Evolutionary conservation across 2,888 invertebrate species (phyloP).

Genomic region (Rhamphomyia laevipes): DNA sequence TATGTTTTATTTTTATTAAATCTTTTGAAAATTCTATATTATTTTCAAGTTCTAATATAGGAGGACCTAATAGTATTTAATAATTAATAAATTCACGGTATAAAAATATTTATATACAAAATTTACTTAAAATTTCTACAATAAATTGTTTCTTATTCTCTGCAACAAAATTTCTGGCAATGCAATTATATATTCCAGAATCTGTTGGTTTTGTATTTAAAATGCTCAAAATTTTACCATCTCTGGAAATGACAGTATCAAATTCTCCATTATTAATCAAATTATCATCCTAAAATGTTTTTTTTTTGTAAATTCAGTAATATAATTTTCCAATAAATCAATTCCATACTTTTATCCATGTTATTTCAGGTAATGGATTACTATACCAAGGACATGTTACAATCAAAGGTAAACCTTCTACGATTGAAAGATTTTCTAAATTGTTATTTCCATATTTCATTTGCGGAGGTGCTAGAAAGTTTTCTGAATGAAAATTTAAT

Average conservation of each 20-base stretch:
- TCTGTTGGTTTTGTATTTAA: slow-evolving; percentile 28
- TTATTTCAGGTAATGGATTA: slow-evolving; percentile 45
- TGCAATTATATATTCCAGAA: slow-evolving; percentile 47
- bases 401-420: slow-evolving; percentile 39
- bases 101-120: too few species aligned
- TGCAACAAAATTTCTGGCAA: slow-evolving; percentile 46
- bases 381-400: slow-evolving; percentile 47
- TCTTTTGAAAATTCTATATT: neutral
- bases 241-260: slow-evolving; percentile 14
- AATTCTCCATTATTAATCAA: neutral
- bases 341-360: slow-evolving; percentile 46
- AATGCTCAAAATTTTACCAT: slow-evolving; percentile 37
- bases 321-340: neutral
- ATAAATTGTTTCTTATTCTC: slow-evolving; percentile 37
- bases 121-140: slow-evolving; percentile 37
- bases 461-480: slow-evolving; percentile 21
- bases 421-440: slow-evolving; percentile 4
- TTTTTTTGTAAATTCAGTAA: too few species aligned
- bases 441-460: slow-evolving; percentile 8
- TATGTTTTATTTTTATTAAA: neutral
- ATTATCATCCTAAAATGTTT: slow-evolving; percentile 3
- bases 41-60: slow-evolving; percentile 6
- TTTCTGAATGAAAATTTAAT: too few species aligned
- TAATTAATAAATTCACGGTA: too few species aligned
- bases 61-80: slow-evolving; percentile 10